Conservation (phyloP, 2,797 vertebrate genomes). For the Rhynchonycteris naso region DNA sequence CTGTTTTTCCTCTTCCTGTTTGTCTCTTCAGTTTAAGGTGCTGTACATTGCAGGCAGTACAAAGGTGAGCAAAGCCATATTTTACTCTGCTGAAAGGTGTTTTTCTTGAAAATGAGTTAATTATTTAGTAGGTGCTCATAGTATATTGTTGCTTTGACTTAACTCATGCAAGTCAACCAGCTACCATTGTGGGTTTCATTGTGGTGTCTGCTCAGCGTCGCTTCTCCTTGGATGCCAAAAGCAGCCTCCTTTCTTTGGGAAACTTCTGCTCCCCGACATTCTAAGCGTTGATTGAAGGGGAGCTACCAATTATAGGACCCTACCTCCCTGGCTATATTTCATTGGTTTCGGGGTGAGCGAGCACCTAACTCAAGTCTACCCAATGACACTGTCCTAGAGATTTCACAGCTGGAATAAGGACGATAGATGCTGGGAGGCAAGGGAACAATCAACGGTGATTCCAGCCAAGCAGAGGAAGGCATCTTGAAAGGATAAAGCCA, state of each 20-base stretch:
- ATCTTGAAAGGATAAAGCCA: background rate
- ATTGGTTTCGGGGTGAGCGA: background rate
- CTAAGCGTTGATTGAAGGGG: background rate
- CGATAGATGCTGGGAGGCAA: background rate
- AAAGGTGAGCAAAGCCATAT: background rate
- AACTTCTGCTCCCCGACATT: background rate
- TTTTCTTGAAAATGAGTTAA: background rate
- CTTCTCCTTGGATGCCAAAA: background rate
- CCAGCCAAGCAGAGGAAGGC: background rate
- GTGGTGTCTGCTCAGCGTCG: background rate
- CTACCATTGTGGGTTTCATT: background rate
- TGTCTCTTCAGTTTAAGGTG: slow-evolving; percentile 24
- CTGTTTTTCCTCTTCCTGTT: slow-evolving; percentile 27
- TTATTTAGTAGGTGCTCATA: background rate
- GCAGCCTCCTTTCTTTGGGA: background rate
- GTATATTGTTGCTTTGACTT: background rate
- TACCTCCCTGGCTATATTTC: background rate
- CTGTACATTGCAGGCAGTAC: background rate
- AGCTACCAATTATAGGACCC: background rate
- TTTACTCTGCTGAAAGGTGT: background rate
- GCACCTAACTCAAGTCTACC: background rate
- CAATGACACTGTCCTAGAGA: background rate
- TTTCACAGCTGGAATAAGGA: background rate
- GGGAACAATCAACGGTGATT: background rate
- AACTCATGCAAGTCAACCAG: background rate